A percentile compares a stretch with the other conserved stretches of the same genome.
Evolutionary conservation across 1,140 invertebrate genomes (phyloP).

Genomic region (Schlechtendalia chinensis): DNA sequence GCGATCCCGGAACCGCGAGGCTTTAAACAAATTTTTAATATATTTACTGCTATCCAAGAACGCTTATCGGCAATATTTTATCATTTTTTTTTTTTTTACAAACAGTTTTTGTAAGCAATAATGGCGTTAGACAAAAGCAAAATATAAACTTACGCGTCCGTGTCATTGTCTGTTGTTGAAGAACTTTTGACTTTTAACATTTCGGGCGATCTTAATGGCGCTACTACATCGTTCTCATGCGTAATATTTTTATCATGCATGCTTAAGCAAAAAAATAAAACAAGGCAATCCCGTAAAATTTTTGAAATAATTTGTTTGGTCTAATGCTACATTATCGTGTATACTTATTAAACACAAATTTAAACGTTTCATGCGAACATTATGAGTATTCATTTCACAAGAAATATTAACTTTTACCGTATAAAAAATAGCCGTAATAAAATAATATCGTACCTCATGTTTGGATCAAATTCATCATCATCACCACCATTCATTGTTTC

Average conservation of each 20-base stretch:
- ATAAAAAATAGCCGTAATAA: not conserved
- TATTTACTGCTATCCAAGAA: not conserved
- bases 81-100: not conserved
- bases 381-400: not conserved
- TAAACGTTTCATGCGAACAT: conserved; percentile 8
- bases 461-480: conserved; percentile 51
- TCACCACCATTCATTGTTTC: conserved; percentile 61
- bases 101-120: not conserved
- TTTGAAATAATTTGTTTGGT: not conserved
- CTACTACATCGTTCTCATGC: conserved; percentile 37
- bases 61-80: no score
- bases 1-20: conserved; percentile 54
- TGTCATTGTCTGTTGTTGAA: not conserved
- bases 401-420: conserved; percentile 4
- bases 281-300: conserved; percentile 14
- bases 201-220: not conserved
- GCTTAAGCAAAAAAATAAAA: conserved; percentile 41
- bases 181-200: not conserved
- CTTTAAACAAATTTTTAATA: conserved; percentile 17
- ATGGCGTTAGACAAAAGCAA: conserved; percentile 10
- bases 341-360: conserved; percentile 27
- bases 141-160: conserved; percentile 22
- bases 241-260: conserved; percentile 47
- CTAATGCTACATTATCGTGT: no score
- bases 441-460: conserved; percentile 50